phyloP scores from a whole-genome alignment of 2,888 invertebrate species.

The Aphodius sticticus region DNA sequence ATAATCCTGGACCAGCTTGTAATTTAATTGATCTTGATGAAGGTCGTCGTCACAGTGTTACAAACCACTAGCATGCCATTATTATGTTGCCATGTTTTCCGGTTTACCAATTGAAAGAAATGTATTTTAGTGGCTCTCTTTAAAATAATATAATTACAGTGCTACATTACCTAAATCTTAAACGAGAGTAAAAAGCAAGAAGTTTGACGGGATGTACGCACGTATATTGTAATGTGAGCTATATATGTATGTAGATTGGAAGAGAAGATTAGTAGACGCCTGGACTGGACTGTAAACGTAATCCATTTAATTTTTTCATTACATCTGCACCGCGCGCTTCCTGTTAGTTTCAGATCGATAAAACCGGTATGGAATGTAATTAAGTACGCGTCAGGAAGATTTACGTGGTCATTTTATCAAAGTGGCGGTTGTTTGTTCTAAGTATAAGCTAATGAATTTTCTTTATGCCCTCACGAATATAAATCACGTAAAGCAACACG shows the following conservation, averaged over 20 bases:
- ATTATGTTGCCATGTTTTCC: too few relatives aligned
- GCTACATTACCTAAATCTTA: too few relatives aligned
- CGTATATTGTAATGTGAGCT: neutral
- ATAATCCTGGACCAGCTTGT: too few relatives aligned
- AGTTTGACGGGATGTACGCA: neutral
- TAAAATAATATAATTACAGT: too few relatives aligned
- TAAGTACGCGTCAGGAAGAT: neutral
- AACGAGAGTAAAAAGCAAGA: neutral
- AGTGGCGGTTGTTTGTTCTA: neutral
- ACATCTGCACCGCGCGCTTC: neutral
- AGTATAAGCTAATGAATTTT: constrained; percentile 4
- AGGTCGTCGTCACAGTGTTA: too few relatives aligned
- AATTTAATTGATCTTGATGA: too few relatives aligned
- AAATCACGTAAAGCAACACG: neutral
- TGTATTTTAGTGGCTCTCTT: too few relatives aligned
- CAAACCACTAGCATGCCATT: too few relatives aligned
- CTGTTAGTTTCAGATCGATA: constrained; percentile 4
- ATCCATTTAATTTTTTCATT: constrained; percentile 4
- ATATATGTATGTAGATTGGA: constrained; percentile 4
- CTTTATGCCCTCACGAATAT: neutral
- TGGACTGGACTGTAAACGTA: neutral
- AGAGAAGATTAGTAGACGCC: neutral
- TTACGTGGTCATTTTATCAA: neutral
- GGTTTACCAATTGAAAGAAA: too few relatives aligned
- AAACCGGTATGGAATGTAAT: constrained; percentile 4